phyloP scores from a whole-genome alignment of 2,113 vertebrate species.

The Dinomys branickii region DNA sequence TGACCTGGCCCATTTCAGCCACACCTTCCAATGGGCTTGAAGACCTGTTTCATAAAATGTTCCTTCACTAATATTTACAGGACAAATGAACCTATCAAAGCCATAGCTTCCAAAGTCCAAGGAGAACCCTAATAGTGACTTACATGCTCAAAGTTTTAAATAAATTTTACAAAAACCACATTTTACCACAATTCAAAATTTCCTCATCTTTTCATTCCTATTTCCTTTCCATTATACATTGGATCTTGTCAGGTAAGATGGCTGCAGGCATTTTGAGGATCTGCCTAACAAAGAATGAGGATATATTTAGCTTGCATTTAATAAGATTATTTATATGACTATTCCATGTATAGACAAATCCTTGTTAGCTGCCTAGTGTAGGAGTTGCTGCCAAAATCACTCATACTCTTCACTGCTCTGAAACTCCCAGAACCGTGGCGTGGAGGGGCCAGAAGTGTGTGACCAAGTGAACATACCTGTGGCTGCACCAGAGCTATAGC shows the following conservation, averaged over 20 bases:
- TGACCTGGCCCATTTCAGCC: background rate
- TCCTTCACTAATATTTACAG: background rate
- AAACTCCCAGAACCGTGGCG: background rate
- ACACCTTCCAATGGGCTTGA: background rate
- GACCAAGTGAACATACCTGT: background rate
- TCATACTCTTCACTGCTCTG: background rate
- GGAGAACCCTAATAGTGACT: background rate
- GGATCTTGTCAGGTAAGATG: background rate
- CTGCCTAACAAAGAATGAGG: background rate
- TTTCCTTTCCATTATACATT: background rate
- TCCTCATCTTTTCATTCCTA: background rate
- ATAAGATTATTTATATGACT: background rate
- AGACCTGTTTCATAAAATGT: background rate
- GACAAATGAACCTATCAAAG: background rate
- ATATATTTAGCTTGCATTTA: background rate
- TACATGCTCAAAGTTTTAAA: background rate
- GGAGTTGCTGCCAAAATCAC: background rate
- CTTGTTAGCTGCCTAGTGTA: background rate
- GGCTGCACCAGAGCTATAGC: rapidly evolving
- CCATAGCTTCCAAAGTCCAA: background rate
- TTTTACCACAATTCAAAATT: background rate
- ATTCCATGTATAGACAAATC: background rate
- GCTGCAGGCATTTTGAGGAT: background rate
- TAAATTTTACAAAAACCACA: background rate
- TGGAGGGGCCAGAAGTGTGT: background rate